Conservation (phyloP, 2,888 invertebrate species). For the Campopleginae sp. region DNA sequence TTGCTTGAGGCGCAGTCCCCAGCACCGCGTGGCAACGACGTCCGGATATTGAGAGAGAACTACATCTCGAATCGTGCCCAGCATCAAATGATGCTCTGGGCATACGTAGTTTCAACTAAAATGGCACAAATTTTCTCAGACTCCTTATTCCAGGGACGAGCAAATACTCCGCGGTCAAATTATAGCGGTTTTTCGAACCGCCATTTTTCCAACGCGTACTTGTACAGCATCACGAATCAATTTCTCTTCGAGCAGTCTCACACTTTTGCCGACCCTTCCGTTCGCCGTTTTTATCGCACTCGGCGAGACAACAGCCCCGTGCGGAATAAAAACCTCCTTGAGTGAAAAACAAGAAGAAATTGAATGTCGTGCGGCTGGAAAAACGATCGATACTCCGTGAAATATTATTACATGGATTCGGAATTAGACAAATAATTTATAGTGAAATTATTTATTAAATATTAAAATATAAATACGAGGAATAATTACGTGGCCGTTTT, state of each 20-base stretch:
- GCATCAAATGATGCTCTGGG: background rate
- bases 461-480: conserved; percentile 35
- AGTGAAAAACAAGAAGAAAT: background rate
- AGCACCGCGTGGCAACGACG: background rate
- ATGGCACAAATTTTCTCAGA: conserved; percentile 47
- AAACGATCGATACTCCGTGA: background rate
- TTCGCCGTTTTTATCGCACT: conserved; percentile 17
- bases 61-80: background rate
- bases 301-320: too few species aligned
- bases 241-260: conserved; percentile 16
- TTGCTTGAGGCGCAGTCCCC: too few species aligned
- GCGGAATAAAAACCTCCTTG: background rate
- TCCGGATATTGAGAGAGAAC: background rate
- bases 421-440: background rate
- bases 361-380: background rate
- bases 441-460: background rate
- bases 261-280: conserved; percentile 17
- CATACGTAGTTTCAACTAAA: background rate
- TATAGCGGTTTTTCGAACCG: conserved; percentile 46
- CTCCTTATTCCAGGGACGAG: conserved; percentile 24
- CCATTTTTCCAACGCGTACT: conserved; percentile 24
- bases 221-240: conserved; percentile 39
- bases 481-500: conserved; percentile 55
- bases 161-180: conserved; percentile 51
- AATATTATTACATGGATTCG: too few species aligned